Percentiles rank a stretch among this genome's conserved stretches.
Conservation (phyloP, 1,140 invertebrate genomes). For the Macrosteles quadrilineatus region DNA sequence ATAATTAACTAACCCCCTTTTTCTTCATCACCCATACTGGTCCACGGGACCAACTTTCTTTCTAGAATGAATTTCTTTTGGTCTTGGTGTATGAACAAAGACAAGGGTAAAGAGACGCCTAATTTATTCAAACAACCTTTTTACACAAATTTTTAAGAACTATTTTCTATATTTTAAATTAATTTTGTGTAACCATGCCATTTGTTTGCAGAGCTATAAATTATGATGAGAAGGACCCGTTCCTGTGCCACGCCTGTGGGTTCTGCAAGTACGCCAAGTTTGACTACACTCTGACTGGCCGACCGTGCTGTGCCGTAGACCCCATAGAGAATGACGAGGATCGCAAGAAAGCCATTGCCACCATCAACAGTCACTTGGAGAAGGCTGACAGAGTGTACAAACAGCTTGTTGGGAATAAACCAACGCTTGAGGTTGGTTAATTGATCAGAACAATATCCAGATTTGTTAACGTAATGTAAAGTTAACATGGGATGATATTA, state of each 20-base stretch:
- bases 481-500: no score
- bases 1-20: no score
- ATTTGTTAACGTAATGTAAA: no score
- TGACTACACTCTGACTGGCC: conserved; percentile 88
- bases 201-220: conserved; percentile 89
- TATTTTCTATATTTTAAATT: no score
- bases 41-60: no score
- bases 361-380: conserved; percentile 65
- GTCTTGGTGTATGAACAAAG: no score
- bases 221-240: conserved; percentile 99
- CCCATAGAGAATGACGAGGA: conserved; percentile 97
- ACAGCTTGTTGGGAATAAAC: conserved; percentile 85
- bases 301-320: conserved; percentile 93
- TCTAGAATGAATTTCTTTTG: no score
- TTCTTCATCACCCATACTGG: no score
- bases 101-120: no score
- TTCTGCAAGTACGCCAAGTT: conserved; percentile 99
- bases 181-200: no score
- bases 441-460: neutral
- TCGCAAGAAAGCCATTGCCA: conserved; percentile 65
- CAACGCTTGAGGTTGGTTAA: conserved; percentile 72
- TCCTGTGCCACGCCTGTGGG: conserved; percentile 97
- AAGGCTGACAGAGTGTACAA: conserved; percentile 94
- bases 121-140: no score
- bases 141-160: no score